Conservation (phyloP, 2,113 vertebrate genomes). For the Genyomyrus donnyi region DNA sequence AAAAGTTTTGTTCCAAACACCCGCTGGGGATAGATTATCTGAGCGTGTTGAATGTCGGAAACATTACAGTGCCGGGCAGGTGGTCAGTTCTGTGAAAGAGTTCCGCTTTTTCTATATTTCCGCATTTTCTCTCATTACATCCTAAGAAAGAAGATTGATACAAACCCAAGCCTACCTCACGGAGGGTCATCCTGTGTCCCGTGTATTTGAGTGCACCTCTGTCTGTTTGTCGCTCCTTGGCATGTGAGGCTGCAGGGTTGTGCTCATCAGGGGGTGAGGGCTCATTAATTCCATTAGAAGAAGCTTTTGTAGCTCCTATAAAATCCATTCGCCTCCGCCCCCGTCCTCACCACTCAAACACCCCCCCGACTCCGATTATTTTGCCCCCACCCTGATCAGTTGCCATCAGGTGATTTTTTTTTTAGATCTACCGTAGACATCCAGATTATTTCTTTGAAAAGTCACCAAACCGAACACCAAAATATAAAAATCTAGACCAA, state of each 20-base stretch:
- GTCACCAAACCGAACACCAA: not conserved
- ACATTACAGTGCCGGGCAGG: not conserved
- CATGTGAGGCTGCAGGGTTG: slow-evolving; percentile 33
- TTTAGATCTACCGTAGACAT: not conserved
- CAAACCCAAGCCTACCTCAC: slow-evolving; percentile 53
- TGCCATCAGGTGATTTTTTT: not conserved
- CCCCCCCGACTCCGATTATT: slow-evolving; percentile 6
- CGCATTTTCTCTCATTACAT: not conserved
- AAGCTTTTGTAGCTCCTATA: slow-evolving; percentile 48
- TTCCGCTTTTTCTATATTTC: not conserved
- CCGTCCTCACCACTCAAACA: not conserved
- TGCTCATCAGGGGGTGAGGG: slow-evolving; percentile 31
- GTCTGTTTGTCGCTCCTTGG: slow-evolving; percentile 8
- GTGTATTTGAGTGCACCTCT: not conserved
- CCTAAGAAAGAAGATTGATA: not conserved
- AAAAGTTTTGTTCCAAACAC: not conserved
- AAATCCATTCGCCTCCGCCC: slow-evolving; percentile 22
- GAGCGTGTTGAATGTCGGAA: not conserved
- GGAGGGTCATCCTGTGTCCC: slow-evolving; percentile 50
- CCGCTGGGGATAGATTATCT: not conserved
- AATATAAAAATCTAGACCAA: not conserved
- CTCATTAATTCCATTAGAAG: slow-evolving; percentile 43
- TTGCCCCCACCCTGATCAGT: not conserved
- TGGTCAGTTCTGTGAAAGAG: not conserved
- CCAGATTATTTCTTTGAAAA: not conserved